Base-by-base conservation (phyloP, 2,888 invertebrate species). In the Ichneumoninae sp. region DNA sequence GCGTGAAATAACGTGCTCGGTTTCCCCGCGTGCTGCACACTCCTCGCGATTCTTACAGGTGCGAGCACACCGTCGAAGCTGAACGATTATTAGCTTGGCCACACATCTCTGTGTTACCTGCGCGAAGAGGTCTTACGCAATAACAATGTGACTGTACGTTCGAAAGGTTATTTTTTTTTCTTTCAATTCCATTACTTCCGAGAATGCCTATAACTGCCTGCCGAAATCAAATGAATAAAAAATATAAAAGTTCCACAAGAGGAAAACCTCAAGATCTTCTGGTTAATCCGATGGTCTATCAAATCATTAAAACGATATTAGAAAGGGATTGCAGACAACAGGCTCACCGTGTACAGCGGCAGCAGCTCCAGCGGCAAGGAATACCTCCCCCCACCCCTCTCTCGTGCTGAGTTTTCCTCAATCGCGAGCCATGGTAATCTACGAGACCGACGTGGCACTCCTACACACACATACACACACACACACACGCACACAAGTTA, bases 1-100 rank as follows among this genome's bases (percentile, higher is more conserved):
- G 87, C 87, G 87, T 88, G 87, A 88, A 89, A 89, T 87, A 87
- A 57, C 22, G 57, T 26, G 57, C 80, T 50, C 72, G 80, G 36
- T 80, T 76, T 44, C 62, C 44, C n/a, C 47, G 40, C 26, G 50
- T 13, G 44, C 40, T 33, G 13, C 36, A 2, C 52, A 19, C 36
- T 30, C 7, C 44, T n/a, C 19, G 33, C 47, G 13, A 69, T 77
- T 77, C 69, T 66, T 26, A 66, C 47, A 50, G 33, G 33, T 52
- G 57, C 54, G 36, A 52, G 71, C 71, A 40, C n/a, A 13, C 57
- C 40, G 57, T 36, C 13, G 7, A 13, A 22, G 52, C 52, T 0
- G 52, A 52, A 52, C 57, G 57, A 71, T 71, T 71, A 71, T 71
- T 71, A 57, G 36, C 71, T 26, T 22, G 22, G 71, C 26, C n/a